Base-by-base conservation (phyloP, 1,140 invertebrate genomes). In the Paraescarpia echinospica region DNA sequence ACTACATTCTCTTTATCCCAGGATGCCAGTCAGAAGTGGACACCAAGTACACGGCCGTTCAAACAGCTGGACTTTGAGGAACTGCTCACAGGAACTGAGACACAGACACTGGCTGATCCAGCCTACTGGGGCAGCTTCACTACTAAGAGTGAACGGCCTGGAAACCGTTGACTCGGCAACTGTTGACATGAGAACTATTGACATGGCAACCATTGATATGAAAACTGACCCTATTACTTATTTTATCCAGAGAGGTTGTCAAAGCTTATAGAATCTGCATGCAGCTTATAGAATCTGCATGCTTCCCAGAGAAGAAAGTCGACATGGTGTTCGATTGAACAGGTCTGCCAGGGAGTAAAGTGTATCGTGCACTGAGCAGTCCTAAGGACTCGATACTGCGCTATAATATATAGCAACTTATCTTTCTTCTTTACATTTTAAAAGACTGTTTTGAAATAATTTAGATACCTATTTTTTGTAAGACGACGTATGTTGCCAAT, bases 51-150 rank as follows among this genome's bases (percentile, higher is more conserved):
- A 18, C 33, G 27, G 34, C 33, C 34, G 4, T 90, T 90, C 89
- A 34, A 90, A 31, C 33, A 34, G 33, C 89, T 90, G 18, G 35
- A 90, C 89, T 90, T 90, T 33, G n/a, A 90, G 89, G 89, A 90
- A 18, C 27, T 90, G 35, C 2, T 90, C 4, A 41, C 41, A 4
- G n/a, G n/a, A n/a, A 31, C 89, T 31, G 89, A 90, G 18, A 9
- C 89, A 6, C 89, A 34, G 89, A 90, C 89, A 33, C 34, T 18
- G 35, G 9, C 89, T 34, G 89, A 90, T 33, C 35, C 89, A 90
- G 22, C 89, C 0, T 90, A 31, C 35, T 90, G 89, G 89, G 34
- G 33, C 33, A 34, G 35, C 34, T 90, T 90, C 89, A 90, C 2
- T 5, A 31, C n/a, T 2, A 90, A 90, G 35, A 18, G n/a, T 34